Base-by-base conservation (phyloP, 2,113 vertebrate genomes). In the Scophthalmus maximus region DNA sequence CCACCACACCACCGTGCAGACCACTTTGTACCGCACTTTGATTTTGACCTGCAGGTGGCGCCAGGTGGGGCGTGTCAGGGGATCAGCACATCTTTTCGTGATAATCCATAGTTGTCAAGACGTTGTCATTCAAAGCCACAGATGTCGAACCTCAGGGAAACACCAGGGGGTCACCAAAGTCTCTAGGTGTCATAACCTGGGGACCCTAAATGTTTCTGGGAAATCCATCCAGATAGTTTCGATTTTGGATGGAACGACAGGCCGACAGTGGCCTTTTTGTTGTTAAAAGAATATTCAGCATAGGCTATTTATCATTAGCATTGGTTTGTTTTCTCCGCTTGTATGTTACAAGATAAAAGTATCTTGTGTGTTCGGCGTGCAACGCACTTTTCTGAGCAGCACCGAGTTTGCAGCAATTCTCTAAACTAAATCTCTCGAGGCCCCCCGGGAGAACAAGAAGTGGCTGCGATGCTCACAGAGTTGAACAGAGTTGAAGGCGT, bases 401-500 rank as follows among this genome's bases (percentile, higher is more conserved):
- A 23, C 46, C 46, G 27, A 64, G 64, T 42, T 52, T 53, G 12
- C 3, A 40, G 15, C 47, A 18, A 34, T 69, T 66, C 40, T 60
- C n/a, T 61, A 15, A 51, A 34, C 36, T 22, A 4, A 67, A 51
- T 55, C 84, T 76, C 76, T 3, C n/a, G 55, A 68, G 76, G 67
- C 42, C 49, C 34, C 26, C 38, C 32, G 36, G 52, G 67, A 52
- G 70, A 75, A 23, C 38, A 46, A 50, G 70, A 1, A 56, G 49
- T 10, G 10, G 15, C 51, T 56, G 60, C 64, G 2, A 32, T 40
- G 49, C 60, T 73, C 61, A 53, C 64, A 49, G 34, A 44, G 72
- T 12, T 64, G 61, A 81, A 55, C 56, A 40, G 57, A 76, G 71
- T 50, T 60, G 61, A 67, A 74, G 69, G n/a, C n/a, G n/a, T n/a